phyloP scores from a whole-genome alignment of 1,140 invertebrate species.

The Lordiphosa collinella region DNA sequence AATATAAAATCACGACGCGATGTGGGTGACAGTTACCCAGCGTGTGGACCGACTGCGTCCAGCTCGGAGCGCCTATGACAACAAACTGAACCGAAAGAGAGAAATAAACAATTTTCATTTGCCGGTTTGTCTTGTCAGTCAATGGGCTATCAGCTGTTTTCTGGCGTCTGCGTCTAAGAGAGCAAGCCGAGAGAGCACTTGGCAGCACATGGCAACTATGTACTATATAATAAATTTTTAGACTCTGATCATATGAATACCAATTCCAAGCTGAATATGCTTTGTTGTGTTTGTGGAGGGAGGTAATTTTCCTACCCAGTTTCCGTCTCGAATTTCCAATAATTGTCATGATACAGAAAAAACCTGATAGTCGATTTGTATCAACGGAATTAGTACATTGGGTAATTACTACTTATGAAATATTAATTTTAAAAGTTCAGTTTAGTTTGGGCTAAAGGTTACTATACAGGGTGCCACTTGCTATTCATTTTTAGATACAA shows the following conservation, averaged over 20 bases:
- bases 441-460: not conserved
- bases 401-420: constrained; percentile 3
- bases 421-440: not conserved
- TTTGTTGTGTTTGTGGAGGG: too few relatives aligned
- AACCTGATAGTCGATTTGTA: too few relatives aligned
- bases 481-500: not conserved
- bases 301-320: too few relatives aligned
- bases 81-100: constrained; percentile 36
- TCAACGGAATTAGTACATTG: not conserved
- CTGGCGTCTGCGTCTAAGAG: constrained; percentile 11
- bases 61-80: constrained; percentile 37
- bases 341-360: constrained; percentile 2
- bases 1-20: not conserved
- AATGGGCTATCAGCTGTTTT: constrained; percentile 33
- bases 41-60: constrained; percentile 3
- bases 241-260: constrained; percentile 11
- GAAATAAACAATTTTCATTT: constrained; percentile 12
- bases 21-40: constrained; percentile 8
- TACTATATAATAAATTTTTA: not conserved
- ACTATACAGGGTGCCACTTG: not conserved
- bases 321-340: not conserved
- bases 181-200: constrained; percentile 1
- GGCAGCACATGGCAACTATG: constrained; percentile 1
- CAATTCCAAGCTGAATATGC: not conserved
- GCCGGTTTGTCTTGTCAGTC: constrained; percentile 21